A percentile compares a stretch with the other conserved stretches of the same genome.
Evolutionary conservation across 2,113 vertebrate species (phyloP).

Genomic region (Sebastes schlegelii): DNA sequence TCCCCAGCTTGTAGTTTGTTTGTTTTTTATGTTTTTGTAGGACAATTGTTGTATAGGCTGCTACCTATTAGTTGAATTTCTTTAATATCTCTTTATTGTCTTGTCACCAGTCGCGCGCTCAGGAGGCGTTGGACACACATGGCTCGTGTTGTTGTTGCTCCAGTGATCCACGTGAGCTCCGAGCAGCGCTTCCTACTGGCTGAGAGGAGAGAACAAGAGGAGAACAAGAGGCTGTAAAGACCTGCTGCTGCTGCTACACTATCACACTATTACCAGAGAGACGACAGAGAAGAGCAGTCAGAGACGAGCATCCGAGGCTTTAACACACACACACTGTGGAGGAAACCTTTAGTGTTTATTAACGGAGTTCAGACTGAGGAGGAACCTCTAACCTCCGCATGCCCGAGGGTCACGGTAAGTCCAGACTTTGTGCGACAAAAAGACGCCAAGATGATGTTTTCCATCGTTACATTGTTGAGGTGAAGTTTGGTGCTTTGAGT

Average conservation of each 20-base stretch:
- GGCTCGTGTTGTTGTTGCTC: slow-evolving; percentile 73
- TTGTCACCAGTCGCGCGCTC: too few species aligned
- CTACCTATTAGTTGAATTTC: too few species aligned
- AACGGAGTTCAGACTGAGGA: not conserved
- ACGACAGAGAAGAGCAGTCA: not conserved
- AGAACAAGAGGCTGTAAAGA: not conserved
- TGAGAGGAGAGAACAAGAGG: slow-evolving; percentile 15
- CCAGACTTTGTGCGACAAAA: not conserved
- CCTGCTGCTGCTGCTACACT: not conserved
- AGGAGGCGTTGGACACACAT: slow-evolving; percentile 34
- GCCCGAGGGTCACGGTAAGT: slow-evolving; percentile 63
- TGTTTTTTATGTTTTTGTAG: too few species aligned
- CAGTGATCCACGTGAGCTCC: slow-evolving; percentile 67
- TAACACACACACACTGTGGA: not conserved
- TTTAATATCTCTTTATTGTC: too few species aligned
- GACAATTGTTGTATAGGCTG: too few species aligned
- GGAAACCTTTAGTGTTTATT: not conserved
- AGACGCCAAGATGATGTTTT: not conserved
- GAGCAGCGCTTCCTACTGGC: slow-evolving; percentile 58
- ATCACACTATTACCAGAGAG: too few species aligned
- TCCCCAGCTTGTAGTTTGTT: too few species aligned
- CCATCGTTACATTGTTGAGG: not conserved
- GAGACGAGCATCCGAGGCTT: not conserved
- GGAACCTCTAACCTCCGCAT: slow-evolving; percentile 27
- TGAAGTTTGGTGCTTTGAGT: slow-evolving; percentile 4